phyloP scores from a whole-genome alignment of 2,113 vertebrate species.

The Asarcornis scutulata region DNA sequence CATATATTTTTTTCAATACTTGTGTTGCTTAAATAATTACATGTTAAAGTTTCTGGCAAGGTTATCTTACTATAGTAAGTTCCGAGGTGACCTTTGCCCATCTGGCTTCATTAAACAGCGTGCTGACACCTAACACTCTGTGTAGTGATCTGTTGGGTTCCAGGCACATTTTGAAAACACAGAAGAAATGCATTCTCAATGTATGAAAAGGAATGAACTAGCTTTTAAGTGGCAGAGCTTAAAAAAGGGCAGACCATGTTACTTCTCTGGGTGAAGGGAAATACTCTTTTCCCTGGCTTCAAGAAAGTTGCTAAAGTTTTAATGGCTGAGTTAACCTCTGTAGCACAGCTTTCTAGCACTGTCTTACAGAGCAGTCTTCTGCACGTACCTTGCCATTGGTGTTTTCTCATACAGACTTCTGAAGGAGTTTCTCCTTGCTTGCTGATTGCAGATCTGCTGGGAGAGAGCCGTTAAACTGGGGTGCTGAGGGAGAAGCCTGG shows the following conservation, averaged over 20 bases:
- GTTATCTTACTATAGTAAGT: background rate
- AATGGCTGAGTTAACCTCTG: background rate
- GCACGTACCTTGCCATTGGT: background rate
- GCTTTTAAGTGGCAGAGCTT: background rate
- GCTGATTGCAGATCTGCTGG: background rate
- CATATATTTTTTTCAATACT: constrained; percentile 6
- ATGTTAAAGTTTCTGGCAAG: constrained; percentile 25
- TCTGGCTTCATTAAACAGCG: constrained; percentile 8
- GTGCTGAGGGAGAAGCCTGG: background rate
- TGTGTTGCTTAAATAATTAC: constrained; percentile 28
- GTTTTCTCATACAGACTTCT: background rate
- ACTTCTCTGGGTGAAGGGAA: background rate
- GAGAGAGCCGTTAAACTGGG: too few relatives aligned
- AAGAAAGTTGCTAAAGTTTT: background rate
- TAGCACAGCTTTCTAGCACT: background rate
- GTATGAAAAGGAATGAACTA: too few relatives aligned
- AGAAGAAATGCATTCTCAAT: background rate
- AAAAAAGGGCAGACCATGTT: background rate
- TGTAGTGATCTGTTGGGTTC: background rate
- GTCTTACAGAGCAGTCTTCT: background rate
- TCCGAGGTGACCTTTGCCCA: constrained; percentile 19
- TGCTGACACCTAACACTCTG: background rate
- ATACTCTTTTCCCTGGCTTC: background rate
- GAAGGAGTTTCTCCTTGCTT: background rate
- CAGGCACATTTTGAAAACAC: background rate